phyloP scores from a whole-genome alignment of 2,113 vertebrate genomes.

The Myotis yumanensis region DNA sequence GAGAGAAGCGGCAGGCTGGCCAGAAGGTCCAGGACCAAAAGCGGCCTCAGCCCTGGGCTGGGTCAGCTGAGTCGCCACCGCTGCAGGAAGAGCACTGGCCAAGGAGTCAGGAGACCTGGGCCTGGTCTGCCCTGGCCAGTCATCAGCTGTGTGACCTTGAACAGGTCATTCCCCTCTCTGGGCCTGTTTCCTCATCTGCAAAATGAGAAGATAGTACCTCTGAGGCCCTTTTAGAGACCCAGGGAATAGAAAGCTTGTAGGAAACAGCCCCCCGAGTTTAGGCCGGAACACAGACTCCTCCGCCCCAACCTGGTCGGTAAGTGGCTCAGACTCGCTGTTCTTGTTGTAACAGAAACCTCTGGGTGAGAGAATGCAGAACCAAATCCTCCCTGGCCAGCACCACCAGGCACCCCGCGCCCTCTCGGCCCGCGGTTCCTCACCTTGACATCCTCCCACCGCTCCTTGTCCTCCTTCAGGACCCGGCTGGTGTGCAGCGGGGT shows the following conservation, averaged over 20 bases:
- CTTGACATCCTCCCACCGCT: constrained; percentile 98
- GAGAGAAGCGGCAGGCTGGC: background rate
- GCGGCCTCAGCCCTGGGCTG: background rate
- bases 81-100: background rate
- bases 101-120: background rate
- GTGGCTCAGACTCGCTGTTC: background rate
- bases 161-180: too few relatives aligned
- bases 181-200: background rate
- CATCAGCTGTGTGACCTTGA: background rate
- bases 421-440: constrained; percentile 78
- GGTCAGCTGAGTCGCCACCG: rapidly evolving
- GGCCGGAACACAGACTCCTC: background rate
- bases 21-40: background rate
- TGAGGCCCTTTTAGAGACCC: background rate
- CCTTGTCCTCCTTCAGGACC: constrained; percentile 96
- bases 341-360: background rate
- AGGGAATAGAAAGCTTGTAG: rapidly evolving
- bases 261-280: background rate
- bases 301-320: background rate
- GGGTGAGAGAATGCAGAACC: background rate
- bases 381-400: background rate
- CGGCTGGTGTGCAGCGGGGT: constrained; percentile 98
- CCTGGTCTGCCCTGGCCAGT: background rate
- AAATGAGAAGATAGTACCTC: background rate
- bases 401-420: background rate